These are phyloP conservation scores for Pocillopora grandis DNA, from an alignment of 92 coral and sea anemone species.

Conservation along the genomic window DNA sequence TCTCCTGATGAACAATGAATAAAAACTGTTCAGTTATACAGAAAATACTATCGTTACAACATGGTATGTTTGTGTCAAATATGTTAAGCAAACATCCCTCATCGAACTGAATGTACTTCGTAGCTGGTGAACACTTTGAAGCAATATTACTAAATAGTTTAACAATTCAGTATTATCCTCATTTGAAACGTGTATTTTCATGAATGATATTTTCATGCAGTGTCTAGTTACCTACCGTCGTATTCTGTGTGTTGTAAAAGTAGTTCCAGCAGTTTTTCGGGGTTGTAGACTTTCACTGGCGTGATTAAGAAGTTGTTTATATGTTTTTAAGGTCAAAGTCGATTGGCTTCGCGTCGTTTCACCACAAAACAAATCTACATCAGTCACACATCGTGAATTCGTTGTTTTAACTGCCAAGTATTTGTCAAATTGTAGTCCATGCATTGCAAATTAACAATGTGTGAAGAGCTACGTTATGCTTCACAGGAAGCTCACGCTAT, in stretches of 20 bases:
- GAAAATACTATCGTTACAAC: neutral
- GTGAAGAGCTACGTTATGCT: neutral
- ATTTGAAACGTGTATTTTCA: too few species aligned
- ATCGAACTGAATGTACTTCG: neutral
- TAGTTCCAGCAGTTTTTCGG: neutral
- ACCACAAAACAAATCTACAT: neutral
- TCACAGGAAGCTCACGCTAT: neutral
- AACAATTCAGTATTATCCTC: too few species aligned
- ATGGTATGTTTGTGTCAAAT: neutral
- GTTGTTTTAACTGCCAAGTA: neutral
- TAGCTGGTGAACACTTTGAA: neutral
- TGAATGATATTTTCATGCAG: too few species aligned
- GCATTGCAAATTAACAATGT: conserved; percentile 36
- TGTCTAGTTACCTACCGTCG: neutral
- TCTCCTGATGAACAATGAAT: neutral
- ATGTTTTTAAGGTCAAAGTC: neutral
- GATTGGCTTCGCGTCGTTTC: conserved; percentile 7
- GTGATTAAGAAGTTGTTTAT: too few species aligned
- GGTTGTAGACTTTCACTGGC: neutral
- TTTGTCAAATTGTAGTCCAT: conserved; percentile 24
- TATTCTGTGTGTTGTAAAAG: neutral
- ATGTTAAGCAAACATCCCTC: neutral
- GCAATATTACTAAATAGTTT: conserved; percentile 1
- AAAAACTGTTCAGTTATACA: neutral
- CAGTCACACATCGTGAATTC: neutral